phyloP scores from a whole-genome alignment of 2,113 vertebrate species.

The Lagopus leucura region DNA sequence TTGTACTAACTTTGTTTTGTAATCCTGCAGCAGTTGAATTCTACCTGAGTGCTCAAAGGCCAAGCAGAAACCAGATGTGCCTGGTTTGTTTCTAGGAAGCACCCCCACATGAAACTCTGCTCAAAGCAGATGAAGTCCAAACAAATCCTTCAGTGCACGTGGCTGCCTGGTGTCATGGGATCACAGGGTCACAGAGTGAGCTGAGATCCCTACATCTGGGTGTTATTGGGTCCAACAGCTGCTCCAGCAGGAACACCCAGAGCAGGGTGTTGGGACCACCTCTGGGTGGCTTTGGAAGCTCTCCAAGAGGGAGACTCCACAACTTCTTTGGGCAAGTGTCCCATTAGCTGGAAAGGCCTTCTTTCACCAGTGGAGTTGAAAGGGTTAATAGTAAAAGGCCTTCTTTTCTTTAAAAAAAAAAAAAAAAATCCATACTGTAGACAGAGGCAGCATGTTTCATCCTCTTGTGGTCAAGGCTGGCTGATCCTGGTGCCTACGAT shows the following conservation, averaged over 20 bases:
- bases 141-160: background rate
- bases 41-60: background rate
- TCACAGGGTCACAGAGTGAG: background rate
- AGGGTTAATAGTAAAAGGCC: background rate
- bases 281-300: background rate
- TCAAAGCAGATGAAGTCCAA: background rate
- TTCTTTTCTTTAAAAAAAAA: background rate
- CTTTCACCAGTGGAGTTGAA: background rate
- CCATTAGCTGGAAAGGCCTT: background rate
- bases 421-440: background rate
- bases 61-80: background rate
- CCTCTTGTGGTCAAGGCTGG: constrained; percentile 9
- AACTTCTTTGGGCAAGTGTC: background rate
- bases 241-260: background rate
- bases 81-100: background rate
- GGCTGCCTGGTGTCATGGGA: background rate
- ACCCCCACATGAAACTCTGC: background rate
- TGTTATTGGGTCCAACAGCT: background rate
- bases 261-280: background rate
- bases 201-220: background rate
- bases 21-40: background rate
- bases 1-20: background rate
- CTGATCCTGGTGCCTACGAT: background rate
- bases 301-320: background rate
- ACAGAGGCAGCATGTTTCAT: background rate